phyloP scores from a whole-genome alignment of 2,888 invertebrate species.

The Serripes groenlandicus region DNA sequence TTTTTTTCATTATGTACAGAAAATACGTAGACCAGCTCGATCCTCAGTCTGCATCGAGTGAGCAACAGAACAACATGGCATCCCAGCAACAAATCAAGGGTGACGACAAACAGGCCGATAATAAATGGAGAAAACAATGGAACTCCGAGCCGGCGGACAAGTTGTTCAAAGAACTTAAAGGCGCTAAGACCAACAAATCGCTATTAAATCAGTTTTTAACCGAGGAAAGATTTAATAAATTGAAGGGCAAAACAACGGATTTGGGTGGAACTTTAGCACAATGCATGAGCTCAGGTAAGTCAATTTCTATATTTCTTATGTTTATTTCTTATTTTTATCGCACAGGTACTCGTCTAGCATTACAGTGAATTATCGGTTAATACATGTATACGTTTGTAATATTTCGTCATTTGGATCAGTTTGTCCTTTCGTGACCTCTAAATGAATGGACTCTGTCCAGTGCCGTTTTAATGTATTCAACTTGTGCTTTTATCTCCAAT shows the following conservation, averaged over 20 bases:
- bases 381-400: too few species aligned
- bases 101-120: conserved; percentile 35
- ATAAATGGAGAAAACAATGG: conserved; percentile 61
- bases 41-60: conserved; percentile 43
- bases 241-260: conserved; percentile 77
- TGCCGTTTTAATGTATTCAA: too few species aligned
- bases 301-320: conserved; percentile 7
- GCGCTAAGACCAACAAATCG: conserved; percentile 69
- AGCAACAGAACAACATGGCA: conserved; percentile 37
- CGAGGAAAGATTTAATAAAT: conserved; percentile 65
- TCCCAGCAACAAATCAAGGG: conserved; percentile 7
- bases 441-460: too few species aligned
- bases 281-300: conserved; percentile 90
- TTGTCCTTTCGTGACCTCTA: too few species aligned
- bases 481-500: too few species aligned
- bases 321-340: background rate
- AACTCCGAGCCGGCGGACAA: conserved; percentile 50
- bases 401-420: too few species aligned
- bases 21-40: conserved; percentile 62
- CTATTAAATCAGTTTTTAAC: conserved; percentile 91
- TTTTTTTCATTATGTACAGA: conserved; percentile 65
- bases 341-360: too few species aligned
- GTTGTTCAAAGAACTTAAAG: conserved; percentile 71
- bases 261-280: conserved; percentile 80
- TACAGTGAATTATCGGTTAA: too few species aligned